phyloP scores from a whole-genome alignment of 2,888 invertebrate species.

The Drosophila antonietae region DNA sequence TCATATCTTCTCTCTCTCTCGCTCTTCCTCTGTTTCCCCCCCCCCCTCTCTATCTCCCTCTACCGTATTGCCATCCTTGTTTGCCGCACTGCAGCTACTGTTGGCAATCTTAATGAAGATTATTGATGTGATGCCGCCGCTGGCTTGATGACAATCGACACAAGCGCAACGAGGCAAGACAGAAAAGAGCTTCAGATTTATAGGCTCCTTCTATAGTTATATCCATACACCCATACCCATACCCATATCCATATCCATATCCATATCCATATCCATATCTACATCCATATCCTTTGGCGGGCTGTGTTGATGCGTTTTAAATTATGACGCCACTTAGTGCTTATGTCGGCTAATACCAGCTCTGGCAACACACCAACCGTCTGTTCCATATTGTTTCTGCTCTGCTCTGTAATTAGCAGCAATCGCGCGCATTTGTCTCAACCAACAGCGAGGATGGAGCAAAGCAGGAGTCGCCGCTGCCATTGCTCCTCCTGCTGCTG shows the following conservation, averaged over 20 bases:
- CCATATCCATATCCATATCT: conserved; percentile 24
- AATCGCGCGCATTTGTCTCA: conserved; percentile 78
- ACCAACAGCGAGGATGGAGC: conserved; percentile 22
- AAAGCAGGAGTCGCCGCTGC: conserved; percentile 15
- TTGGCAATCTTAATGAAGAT: conserved; percentile 73
- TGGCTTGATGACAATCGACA: conserved; percentile 77
- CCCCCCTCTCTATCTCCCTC: neutral
- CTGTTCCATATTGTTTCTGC: conserved; percentile 10
- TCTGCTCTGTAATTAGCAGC: conserved; percentile 75
- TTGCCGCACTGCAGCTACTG: conserved; percentile 56
- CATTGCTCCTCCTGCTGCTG: neutral
- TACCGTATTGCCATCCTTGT: conserved; percentile 3
- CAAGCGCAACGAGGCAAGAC: conserved; percentile 6
- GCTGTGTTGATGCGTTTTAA: conserved; percentile 81
- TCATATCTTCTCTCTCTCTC: neutral
- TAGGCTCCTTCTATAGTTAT: conserved; percentile 8
- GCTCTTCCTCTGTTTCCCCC: neutral
- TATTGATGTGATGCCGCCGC: conserved; percentile 76
- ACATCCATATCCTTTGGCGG: conserved; percentile 60
- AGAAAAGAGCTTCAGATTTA: conserved; percentile 8
- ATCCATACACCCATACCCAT: conserved; percentile 22
- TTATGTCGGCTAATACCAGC: conserved; percentile 79
- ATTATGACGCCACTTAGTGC: conserved; percentile 84
- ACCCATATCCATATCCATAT: conserved; percentile 24
- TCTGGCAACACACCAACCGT: conserved; percentile 28